Base-by-base conservation (phyloP, 1,140 invertebrate species). In the Drosophila nigrodunni region DNA sequence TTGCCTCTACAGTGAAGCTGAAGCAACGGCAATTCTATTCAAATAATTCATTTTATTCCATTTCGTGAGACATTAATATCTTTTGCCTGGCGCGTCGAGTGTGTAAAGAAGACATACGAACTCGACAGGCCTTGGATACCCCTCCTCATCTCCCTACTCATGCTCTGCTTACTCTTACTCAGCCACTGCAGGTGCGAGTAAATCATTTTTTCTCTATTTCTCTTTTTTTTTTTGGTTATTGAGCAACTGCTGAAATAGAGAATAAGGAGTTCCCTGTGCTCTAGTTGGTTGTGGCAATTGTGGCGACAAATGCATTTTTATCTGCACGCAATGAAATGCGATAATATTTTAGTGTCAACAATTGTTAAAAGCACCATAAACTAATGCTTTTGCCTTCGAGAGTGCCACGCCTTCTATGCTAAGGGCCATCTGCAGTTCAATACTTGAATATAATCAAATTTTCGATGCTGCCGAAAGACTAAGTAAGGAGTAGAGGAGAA, bases 311-410 rank as follows among this genome's bases (percentile, higher is more conserved):
- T 81, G 89, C 86, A 90, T 91, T 91, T 91, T 89, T 91, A 90
- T 89, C 77, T 89, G 79, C 55, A 90, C 77, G 85, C 89, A 91
- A 91, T 91, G 89, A 91, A 91, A 90, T 90, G 82, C 86, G 82
- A 91, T 91, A 91, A 91, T 91, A 91, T 91, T 91, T 91, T 90
- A 91, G 82, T 91, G 90, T 91, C 90, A 91, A 91, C 89, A 91
- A 91, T 91, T 91, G 90, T 91, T 91, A 91, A 86, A 91, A 91
- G 81, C 70, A 80, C 82, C 91, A 92, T 92, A 91, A 92, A 92
- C 88, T 89, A 91, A 88, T 85, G 83, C 91, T 75, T 37, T 41
- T 35, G 64, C 50, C 50, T 52, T 13, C 37, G 13, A 30, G 13
- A 18, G 46, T 35, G 57, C 60, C 21, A 57, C 41, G 30, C 41